These are phyloP conservation scores for Manduca sexta DNA, from an alignment of 1,140 invertebrate genomes.

Conservation along the genomic window DNA sequence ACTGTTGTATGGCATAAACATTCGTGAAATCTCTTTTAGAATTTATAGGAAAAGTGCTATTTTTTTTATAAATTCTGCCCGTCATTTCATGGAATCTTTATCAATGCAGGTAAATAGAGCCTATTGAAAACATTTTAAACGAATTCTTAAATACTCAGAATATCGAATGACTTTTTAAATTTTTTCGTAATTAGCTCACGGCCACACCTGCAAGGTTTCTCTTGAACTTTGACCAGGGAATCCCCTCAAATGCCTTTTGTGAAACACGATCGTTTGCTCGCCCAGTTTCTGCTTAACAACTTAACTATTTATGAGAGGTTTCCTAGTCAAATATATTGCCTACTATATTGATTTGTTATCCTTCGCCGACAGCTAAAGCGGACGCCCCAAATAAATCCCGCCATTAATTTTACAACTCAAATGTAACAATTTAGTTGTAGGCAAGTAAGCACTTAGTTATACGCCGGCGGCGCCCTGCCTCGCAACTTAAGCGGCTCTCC, in stretches of 20 bases:
- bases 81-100: neutral
- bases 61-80: neutral
- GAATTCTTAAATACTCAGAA: slow-evolving; percentile 1
- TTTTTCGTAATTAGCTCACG: slow-evolving; percentile 44
- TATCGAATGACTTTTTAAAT: slow-evolving; percentile 28
- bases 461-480: slow-evolving; percentile 46
- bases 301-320: slow-evolving; percentile 44
- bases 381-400: slow-evolving; percentile 48
- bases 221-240: slow-evolving; percentile 61
- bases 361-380: slow-evolving; percentile 19
- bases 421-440: slow-evolving; percentile 65
- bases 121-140: neutral
- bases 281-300: slow-evolving; percentile 30
- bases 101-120: no score
- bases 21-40: no score
- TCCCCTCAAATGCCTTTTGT: slow-evolving; percentile 43
- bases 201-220: slow-evolving; percentile 54
- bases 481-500: slow-evolving; percentile 55
- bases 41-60: neutral
- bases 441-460: slow-evolving; percentile 66
- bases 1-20: neutral
- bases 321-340: slow-evolving; percentile 26
- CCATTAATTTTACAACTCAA: slow-evolving; percentile 68
- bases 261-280: slow-evolving; percentile 48
- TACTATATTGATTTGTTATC: slow-evolving; percentile 7